A percentile compares a stretch with the other conserved stretches of the same genome.
Conservation (phyloP, 2,797 vertebrate genomes). For the Tiaroga cobitis region DNA sequence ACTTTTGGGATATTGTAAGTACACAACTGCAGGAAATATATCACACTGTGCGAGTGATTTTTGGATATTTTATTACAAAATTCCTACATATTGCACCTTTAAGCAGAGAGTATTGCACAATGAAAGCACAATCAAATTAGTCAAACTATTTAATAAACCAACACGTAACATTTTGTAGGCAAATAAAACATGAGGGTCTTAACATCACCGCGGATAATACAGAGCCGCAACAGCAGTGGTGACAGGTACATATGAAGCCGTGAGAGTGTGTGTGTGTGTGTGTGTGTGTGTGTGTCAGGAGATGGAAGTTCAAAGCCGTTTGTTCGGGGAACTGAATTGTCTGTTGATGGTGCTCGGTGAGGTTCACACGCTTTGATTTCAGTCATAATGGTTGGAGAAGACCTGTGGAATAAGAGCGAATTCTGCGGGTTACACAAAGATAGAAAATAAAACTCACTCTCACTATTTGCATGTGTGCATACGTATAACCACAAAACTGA, state of each 20-base stretch:
- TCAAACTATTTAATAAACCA: neutral
- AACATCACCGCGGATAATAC: neutral
- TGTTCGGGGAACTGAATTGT: neutral
- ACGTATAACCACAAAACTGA: neutral
- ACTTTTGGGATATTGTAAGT: no score
- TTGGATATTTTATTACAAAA: no score
- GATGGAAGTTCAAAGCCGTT: slow-evolving; percentile 13
- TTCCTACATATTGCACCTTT: no score
- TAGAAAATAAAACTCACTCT: neutral
- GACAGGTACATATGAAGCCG: neutral
- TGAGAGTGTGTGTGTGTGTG: neutral
- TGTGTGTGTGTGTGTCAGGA: neutral
- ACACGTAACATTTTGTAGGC: neutral
- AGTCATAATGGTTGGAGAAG: neutral
- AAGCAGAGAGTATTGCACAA: no score
- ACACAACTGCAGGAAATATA: no score
- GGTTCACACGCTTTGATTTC: neutral
- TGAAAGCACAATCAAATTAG: neutral
- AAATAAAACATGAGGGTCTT: neutral
- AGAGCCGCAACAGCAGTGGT: no score
- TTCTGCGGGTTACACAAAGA: neutral
- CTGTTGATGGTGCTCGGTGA: neutral
- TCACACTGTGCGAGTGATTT: no score
- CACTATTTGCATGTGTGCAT: neutral
- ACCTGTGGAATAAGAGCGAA: neutral